Conservation (phyloP, 92 coral and sea anemone species). For the Hydrozoanthus gracilis region DNA sequence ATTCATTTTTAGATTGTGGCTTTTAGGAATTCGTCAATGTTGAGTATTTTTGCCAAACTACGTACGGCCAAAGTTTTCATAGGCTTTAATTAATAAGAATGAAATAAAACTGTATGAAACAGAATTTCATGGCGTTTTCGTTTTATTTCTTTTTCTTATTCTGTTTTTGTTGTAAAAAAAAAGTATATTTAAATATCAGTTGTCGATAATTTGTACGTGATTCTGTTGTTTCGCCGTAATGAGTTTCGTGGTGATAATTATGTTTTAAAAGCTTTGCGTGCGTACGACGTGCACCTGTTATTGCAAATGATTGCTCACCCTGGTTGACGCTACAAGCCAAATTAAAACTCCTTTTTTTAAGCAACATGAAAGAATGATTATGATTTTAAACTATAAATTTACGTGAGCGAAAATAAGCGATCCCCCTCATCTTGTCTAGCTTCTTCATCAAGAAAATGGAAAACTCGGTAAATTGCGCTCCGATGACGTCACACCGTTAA, state of each 20-base stretch:
- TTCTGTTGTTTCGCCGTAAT: not conserved
- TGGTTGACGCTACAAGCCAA: not conserved
- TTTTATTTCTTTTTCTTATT: not conserved
- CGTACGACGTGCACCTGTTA: not conserved
- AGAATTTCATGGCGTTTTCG: too few relatives aligned
- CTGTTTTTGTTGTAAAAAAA: not conserved
- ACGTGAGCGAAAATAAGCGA: not conserved
- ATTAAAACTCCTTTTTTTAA: too few relatives aligned
- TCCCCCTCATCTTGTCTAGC: too few relatives aligned
- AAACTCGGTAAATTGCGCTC: not conserved
- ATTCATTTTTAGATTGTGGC: not conserved
- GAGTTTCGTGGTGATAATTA: constrained; percentile 5
- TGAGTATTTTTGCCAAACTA: not conserved
- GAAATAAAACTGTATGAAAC: not conserved
- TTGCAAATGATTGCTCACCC: not conserved
- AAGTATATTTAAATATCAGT: not conserved
- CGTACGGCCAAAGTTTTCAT: too few relatives aligned
- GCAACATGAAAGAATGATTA: not conserved
- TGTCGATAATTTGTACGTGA: not conserved
- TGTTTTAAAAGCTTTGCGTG: constrained; percentile 6
- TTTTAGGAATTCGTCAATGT: not conserved
- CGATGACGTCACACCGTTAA: not conserved
- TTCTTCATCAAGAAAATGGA: too few relatives aligned
- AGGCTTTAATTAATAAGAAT: not conserved
- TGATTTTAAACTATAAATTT: not conserved